Conservation (phyloP, 2,113 vertebrate genomes). For the human region DNA sequence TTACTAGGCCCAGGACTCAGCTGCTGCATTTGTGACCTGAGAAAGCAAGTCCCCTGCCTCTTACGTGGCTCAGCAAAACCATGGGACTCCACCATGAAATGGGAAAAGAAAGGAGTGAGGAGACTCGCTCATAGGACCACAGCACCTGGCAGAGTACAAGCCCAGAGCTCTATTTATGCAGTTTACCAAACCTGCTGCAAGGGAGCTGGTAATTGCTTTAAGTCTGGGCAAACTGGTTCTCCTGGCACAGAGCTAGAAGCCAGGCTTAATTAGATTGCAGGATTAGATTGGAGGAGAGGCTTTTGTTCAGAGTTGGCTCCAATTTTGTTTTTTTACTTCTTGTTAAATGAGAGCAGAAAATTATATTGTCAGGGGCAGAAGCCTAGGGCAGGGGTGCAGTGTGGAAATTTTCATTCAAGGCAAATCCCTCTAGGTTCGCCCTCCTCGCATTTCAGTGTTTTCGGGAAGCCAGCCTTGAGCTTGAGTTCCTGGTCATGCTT, state of each 20-base stretch:
- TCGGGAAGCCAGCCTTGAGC: neutral
- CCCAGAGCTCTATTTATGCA: neutral
- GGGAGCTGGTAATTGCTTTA: neutral
- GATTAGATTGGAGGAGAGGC: slow-evolving; percentile 24
- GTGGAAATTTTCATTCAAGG: neutral
- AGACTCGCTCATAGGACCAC: neutral
- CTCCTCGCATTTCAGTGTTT: neutral
- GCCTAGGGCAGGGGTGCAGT: neutral
- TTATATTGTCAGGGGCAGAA: neutral
- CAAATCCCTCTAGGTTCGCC: neutral
- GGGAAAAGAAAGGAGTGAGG: neutral
- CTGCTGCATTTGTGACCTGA: neutral
- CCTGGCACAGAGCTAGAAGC: neutral
- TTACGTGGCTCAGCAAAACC: neutral
- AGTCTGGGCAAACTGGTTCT: slow-evolving; percentile 62
- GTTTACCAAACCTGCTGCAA: neutral
- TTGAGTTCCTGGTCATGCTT: neutral
- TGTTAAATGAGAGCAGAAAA: slow-evolving; percentile 6
- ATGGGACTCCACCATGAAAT: neutral
- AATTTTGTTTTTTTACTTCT: neutral
- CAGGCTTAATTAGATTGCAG: neutral
- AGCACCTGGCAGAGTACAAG: neutral
- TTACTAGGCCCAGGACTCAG: neutral
- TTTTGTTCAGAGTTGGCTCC: slow-evolving; percentile 27
- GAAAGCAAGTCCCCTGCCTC: neutral